phyloP scores from a whole-genome alignment of 2,113 vertebrate species.

The Acinonyx jubatus region DNA sequence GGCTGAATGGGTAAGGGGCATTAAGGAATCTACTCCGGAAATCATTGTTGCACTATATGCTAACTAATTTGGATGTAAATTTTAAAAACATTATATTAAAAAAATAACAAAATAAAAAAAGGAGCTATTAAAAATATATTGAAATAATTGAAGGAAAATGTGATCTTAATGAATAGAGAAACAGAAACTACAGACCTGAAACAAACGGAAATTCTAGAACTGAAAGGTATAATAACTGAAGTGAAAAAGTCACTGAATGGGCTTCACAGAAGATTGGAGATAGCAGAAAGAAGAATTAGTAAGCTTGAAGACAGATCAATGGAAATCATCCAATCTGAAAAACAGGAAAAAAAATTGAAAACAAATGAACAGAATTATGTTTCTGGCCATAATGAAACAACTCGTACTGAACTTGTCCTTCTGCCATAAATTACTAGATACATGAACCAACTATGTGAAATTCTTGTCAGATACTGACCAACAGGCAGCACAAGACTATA shows the following conservation, averaged over 20 bases:
- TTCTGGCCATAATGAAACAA: neutral
- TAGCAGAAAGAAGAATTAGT: neutral
- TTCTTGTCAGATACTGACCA: neutral
- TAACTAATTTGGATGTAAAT: no score
- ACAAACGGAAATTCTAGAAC: neutral
- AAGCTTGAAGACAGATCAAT: neutral
- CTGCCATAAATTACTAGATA: neutral
- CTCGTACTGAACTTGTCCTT: neutral
- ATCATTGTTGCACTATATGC: no score
- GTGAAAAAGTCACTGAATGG: neutral
- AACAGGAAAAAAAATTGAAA: neutral
- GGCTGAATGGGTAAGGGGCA: no score
- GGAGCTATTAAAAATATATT: neutral
- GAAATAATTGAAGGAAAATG: neutral
- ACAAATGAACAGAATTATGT: neutral
- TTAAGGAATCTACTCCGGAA: no score
- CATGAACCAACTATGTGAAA: neutral
- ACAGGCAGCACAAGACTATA: neutral
- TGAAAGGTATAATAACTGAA: neutral
- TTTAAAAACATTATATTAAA: no score
- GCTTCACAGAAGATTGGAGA: neutral
- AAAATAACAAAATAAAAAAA: no score
- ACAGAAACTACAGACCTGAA: neutral
- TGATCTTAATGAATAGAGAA: neutral
- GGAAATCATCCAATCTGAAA: neutral